Evolutionary conservation across 2,888 invertebrate species (phyloP).

Genomic region (Apamea sordens): DNA sequence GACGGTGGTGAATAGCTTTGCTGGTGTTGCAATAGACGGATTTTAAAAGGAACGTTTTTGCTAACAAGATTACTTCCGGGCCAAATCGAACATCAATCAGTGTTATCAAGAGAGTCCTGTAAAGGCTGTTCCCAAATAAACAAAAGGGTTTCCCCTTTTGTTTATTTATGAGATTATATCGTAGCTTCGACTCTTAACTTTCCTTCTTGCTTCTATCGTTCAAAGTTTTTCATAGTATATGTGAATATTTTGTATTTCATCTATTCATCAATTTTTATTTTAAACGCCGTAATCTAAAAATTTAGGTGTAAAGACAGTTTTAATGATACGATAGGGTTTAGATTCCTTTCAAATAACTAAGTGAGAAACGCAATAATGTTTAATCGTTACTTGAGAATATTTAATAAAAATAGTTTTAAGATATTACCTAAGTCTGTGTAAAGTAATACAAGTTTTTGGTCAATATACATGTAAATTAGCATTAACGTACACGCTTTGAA

Average conservation of each 20-base stretch:
- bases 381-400: conserved; percentile 74
- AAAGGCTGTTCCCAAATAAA: too few species aligned
- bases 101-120: too few species aligned
- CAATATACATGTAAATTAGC: conserved; percentile 51
- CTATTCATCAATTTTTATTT: conserved; percentile 34
- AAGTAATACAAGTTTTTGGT: conserved; percentile 52
- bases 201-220: conserved; percentile 3
- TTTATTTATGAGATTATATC: conserved; percentile 2
- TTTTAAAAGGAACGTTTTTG: conserved; percentile 30
- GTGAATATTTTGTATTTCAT: conserved; percentile 36
- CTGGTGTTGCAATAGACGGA: conserved; percentile 22
- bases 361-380: conserved; percentile 87
- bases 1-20: not conserved
- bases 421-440: conserved; percentile 62
- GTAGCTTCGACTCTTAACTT: not conserved
- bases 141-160: too few species aligned
- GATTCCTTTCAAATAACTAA: conserved; percentile 64
- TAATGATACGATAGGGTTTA: conserved; percentile 57
- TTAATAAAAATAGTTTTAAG: conserved; percentile 71
- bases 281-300: conserved; percentile 37
- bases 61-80: too few species aligned
- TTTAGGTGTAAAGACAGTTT: conserved; percentile 37
- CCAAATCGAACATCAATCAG: too few species aligned
- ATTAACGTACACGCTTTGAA: conserved; percentile 44
- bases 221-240: conserved; percentile 1